A percentile compares a stretch with the other conserved stretches of the same genome.
These are phyloP conservation scores for Natator depressus DNA, from an alignment of 2,113 vertebrate genomes.

Conservation along the genomic window DNA sequence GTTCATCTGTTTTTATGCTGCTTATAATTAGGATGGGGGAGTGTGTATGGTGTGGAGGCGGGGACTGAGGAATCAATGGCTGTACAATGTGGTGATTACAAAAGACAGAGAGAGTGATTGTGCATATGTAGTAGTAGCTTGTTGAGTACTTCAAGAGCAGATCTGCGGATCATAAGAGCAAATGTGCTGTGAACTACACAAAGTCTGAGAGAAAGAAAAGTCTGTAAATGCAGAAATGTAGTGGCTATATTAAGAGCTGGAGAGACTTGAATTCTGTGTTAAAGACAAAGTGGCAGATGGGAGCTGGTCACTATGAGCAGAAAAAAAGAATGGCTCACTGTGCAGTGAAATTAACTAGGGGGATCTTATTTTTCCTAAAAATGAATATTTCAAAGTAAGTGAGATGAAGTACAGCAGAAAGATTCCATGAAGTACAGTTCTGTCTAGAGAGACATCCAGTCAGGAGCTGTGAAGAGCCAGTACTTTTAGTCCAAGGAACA, in stretches of 20 bases:
- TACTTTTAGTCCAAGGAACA: background rate
- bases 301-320: background rate
- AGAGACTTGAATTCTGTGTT: background rate
- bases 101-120: background rate
- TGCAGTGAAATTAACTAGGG: background rate
- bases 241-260: background rate
- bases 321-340: background rate
- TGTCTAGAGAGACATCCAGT: background rate
- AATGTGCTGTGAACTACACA: background rate
- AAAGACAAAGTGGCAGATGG: background rate
- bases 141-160: background rate
- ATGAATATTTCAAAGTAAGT: background rate
- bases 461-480: background rate
- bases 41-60: background rate
- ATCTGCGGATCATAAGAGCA: fast-evolving
- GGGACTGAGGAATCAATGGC: background rate
- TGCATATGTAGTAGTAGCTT: background rate
- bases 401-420: background rate
- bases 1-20: background rate
- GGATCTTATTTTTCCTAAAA: background rate
- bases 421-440: fast-evolving
- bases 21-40: background rate
- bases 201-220: background rate
- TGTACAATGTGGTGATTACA: background rate
- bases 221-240: background rate